These are phyloP conservation scores for Ornithoptera priamus DNA, from an alignment of 2,888 invertebrate genomes.

Conservation along the genomic window DNA sequence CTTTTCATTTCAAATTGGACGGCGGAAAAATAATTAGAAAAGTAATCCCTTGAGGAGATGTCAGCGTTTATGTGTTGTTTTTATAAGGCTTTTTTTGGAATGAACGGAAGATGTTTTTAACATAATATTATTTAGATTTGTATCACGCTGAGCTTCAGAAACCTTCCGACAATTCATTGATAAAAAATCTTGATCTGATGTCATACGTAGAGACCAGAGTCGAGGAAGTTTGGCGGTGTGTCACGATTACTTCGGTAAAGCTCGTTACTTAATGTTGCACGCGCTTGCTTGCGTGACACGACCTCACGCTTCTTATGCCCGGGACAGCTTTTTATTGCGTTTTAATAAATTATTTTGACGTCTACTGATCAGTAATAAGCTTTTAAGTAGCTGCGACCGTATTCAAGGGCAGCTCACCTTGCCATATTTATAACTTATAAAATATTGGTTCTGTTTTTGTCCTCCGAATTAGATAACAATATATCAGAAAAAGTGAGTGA, in stretches of 20 bases:
- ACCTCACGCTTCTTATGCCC: slow-evolving; percentile 41
- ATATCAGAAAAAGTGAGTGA: no score
- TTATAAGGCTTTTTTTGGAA: background rate
- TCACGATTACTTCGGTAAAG: slow-evolving; percentile 51
- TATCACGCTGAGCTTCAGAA: slow-evolving; percentile 16
- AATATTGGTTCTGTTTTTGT: background rate
- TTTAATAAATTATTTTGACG: slow-evolving; percentile 31
- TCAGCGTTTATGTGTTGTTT: background rate
- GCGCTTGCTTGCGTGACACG: slow-evolving; percentile 44
- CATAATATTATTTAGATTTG: slow-evolving; percentile 4
- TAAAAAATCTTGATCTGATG: slow-evolving; percentile 44
- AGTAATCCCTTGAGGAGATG: background rate
- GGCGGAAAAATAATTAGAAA: background rate
- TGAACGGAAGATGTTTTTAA: background rate
- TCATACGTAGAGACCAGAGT: slow-evolving; percentile 44
- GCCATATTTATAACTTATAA: background rate
- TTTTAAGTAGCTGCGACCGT: slow-evolving; percentile 9
- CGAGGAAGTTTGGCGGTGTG: slow-evolving; percentile 51
- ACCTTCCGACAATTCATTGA: slow-evolving; percentile 43
- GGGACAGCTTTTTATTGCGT: slow-evolving; percentile 31
- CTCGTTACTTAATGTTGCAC: slow-evolving; percentile 48
- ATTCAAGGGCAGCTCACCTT: slow-evolving; percentile 15
- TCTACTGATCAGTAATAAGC: slow-evolving; percentile 11
- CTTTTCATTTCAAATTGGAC: slow-evolving; percentile 12
- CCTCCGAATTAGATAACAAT: no score